phyloP scores from a whole-genome alignment of 2,113 vertebrate genomes.

The Baryphthengus martii region DNA sequence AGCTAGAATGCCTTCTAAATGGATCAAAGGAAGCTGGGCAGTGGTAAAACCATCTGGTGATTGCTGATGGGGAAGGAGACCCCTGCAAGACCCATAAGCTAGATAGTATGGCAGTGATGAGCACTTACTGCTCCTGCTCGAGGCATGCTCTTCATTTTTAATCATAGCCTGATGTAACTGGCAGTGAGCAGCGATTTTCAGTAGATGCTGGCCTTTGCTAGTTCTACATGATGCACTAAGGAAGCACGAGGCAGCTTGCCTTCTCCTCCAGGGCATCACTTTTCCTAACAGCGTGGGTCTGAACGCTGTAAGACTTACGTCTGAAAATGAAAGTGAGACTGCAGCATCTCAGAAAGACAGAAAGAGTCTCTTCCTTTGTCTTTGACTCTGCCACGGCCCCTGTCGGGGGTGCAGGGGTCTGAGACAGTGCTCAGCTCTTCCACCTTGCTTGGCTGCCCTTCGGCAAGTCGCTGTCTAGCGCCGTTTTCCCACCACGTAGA shows the following conservation, averaged over 20 bases:
- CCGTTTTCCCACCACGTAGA: fast-evolving
- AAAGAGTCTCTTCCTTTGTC: not conserved
- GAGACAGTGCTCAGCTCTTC: not conserved
- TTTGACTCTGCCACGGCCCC: fast-evolving
- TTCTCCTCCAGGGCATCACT: not conserved
- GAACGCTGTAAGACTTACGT: not conserved
- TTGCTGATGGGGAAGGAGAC: not conserved
- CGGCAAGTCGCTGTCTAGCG: not conserved
- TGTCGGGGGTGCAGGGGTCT: not conserved
- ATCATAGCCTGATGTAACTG: not conserved
- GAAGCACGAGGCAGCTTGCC: not conserved
- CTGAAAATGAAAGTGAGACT: not conserved
- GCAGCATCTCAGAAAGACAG: not conserved
- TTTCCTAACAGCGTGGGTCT: fast-evolving
- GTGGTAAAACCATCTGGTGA: not conserved
- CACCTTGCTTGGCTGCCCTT: not conserved
- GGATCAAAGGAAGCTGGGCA: not conserved
- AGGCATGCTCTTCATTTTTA: not conserved
- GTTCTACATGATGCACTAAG: fast-evolving
- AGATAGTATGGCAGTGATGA: not conserved
- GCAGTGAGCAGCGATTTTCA: not conserved
- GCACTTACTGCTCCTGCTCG: not conserved
- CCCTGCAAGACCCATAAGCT: not conserved
- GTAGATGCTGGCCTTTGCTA: not conserved
- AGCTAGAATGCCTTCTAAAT: not conserved